These are phyloP conservation scores for Sebastes nivosus DNA, from an alignment of 2,797 vertebrate genomes.

Conservation along the genomic window DNA sequence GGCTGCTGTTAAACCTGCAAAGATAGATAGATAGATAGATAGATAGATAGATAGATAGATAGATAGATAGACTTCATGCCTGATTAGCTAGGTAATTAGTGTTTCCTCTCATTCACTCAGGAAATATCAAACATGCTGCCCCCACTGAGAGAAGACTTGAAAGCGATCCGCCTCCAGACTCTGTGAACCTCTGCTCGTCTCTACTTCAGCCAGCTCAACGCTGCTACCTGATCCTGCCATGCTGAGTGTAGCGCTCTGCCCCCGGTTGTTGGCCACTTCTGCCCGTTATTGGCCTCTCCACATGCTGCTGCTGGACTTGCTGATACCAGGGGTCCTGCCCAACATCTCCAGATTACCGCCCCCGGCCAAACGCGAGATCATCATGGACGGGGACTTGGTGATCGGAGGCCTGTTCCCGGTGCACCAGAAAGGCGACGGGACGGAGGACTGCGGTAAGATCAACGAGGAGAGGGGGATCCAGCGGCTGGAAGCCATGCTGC, in stretches of 20 bases:
- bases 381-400: conserved; percentile 92
- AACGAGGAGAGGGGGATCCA: conserved; percentile 96
- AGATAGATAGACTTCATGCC: not conserved
- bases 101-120: conserved; percentile 43
- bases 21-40: not conserved
- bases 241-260: conserved; percentile 42
- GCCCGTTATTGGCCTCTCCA: conserved; percentile 70
- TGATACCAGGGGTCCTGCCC: conserved; percentile 71
- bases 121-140: conserved; percentile 62
- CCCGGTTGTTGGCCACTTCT: conserved; percentile 65
- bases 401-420: conserved; percentile 96
- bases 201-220: conserved; percentile 35
- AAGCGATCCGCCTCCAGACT: conserved; percentile 43
- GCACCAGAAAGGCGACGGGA: conserved; percentile 92
- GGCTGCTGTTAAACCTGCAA: not conserved
- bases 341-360: conserved; percentile 73
- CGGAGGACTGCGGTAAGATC: conserved; percentile 93
- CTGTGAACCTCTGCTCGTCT: conserved; percentile 52
- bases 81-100: conserved; percentile 11
- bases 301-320: conserved; percentile 78
- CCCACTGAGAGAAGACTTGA: conserved; percentile 43
- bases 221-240: conserved; percentile 57
- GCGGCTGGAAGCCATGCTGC: conserved; percentile 97
- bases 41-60: not conserved
- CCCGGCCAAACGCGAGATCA: conserved; percentile 89